Evolutionary conservation across 2,113 vertebrate genomes (phyloP).

Genomic region (Dinomys branickii): DNA sequence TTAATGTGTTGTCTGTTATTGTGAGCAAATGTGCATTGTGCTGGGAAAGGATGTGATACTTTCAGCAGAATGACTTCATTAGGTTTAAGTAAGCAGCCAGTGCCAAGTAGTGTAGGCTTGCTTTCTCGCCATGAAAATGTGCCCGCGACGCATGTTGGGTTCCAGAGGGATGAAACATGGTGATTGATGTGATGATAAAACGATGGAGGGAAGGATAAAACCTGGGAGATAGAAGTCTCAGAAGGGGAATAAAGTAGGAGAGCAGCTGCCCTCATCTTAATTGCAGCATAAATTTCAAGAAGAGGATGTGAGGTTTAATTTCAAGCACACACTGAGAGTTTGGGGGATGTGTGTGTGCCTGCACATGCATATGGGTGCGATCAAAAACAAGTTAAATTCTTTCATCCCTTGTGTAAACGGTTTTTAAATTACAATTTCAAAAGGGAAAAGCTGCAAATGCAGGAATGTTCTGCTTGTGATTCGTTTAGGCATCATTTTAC

Average conservation of each 20-base stretch:
- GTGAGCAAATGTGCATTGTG: conserved; percentile 18
- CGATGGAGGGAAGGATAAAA: conserved; percentile 70
- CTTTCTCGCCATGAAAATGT: conserved; percentile 65
- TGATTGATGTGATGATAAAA: conserved; percentile 80
- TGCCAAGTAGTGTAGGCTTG: conserved; percentile 38
- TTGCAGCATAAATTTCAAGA: conserved; percentile 83
- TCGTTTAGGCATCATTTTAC: background rate
- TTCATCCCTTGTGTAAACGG: background rate
- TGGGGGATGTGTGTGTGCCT: background rate
- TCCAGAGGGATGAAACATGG: conserved; percentile 67
- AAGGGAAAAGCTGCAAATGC: background rate
- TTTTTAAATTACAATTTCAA: conserved; percentile 16
- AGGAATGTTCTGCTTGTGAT: background rate
- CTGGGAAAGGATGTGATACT: conserved; percentile 30
- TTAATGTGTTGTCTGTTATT: conserved; percentile 35
- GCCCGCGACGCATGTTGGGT: background rate
- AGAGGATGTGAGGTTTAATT: conserved; percentile 77
- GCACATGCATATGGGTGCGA: background rate
- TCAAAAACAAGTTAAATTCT: background rate
- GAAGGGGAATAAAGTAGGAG: conserved; percentile 76
- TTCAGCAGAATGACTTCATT: conserved; percentile 73
- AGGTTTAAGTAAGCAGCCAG: conserved; percentile 56
- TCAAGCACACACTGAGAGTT: conserved; percentile 19
- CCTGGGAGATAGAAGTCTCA: conserved; percentile 64
- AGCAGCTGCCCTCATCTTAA: conserved; percentile 78